Percentiles rank a stretch among this genome's conserved stretches.
phyloP scores from a whole-genome alignment of 2,113 vertebrate genomes.

The Saimiri boliviensis region DNA sequence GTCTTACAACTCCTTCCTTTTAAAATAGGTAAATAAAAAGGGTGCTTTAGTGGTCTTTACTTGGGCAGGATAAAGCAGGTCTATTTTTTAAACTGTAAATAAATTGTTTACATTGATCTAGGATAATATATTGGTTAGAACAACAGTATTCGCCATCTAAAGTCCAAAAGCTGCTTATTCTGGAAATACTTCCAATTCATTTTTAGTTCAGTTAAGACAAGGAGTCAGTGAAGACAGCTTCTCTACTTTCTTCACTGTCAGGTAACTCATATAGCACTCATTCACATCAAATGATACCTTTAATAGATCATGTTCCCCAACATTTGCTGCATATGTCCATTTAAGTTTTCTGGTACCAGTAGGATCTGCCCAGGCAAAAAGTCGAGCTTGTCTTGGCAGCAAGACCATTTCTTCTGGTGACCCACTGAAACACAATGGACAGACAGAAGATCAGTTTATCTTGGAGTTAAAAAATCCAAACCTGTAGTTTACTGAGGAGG shows the following conservation, averaged over 20 bases:
- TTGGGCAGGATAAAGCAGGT: not conserved
- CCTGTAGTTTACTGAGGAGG: not conserved
- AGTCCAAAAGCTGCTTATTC: not conserved
- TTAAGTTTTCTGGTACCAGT: conserved; percentile 87
- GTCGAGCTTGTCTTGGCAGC: conserved; percentile 87
- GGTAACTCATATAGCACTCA: not conserved
- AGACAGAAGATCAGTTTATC: not conserved
- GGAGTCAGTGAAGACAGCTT: too few relatives aligned
- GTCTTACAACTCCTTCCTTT: conserved; percentile 28
- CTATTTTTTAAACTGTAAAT: not conserved
- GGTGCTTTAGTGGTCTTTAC: not conserved
- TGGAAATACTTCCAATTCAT: not conserved
- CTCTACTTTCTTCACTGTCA: not conserved
- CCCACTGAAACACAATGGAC: conserved; percentile 80
- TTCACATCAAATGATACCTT: conserved; percentile 85
- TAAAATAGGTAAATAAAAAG: not conserved
- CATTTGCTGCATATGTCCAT: conserved; percentile 88
- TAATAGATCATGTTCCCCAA: conserved; percentile 91
- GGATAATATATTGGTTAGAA: not conserved
- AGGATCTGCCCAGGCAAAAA: conserved; percentile 95
- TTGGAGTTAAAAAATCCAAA: not conserved
- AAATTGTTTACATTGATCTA: not conserved
- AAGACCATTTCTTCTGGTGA: conserved; percentile 82
- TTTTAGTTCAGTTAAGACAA: not conserved
- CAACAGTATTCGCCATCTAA: not conserved